A percentile compares a stretch with the other conserved stretches of the same genome.
phyloP scores from a whole-genome alignment of 2,888 invertebrate species.

The Lasius platythorax region DNA sequence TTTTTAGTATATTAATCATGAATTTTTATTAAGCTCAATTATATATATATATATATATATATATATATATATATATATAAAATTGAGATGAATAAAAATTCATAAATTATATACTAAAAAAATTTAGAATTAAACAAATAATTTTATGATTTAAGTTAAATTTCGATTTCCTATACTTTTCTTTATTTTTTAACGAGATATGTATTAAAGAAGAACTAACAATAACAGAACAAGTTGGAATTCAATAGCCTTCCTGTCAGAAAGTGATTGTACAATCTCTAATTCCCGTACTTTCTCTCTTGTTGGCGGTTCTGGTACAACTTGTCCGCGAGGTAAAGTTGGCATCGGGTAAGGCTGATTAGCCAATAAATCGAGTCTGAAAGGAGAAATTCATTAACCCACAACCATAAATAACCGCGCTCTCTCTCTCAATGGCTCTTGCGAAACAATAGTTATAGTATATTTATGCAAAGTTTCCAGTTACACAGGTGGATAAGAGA shows the following conservation, averaged over 20 bases:
- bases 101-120: neutral
- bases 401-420: conserved; percentile 82
- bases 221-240: conserved; percentile 46
- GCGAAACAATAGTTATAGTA: conserved; percentile 84
- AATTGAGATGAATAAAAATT: neutral
- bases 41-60: too few species aligned
- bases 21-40: too few species aligned
- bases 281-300: conserved; percentile 28
- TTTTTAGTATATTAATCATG: too few species aligned
- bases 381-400: conserved; percentile 83
- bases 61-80: too few species aligned
- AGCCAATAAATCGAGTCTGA: conserved; percentile 81
- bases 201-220: conserved; percentile 50
- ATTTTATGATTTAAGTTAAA: conserved; percentile 13
- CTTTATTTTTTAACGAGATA: conserved; percentile 37
- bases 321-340: conserved; percentile 64
- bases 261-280: neutral
- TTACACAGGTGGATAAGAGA: conserved; percentile 71
- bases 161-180: conserved; percentile 6
- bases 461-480: conserved; percentile 84
- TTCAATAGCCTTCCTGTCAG: conserved; percentile 40
- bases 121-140: conserved; percentile 27
- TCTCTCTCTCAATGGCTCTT: conserved; percentile 70
- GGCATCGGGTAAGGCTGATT: conserved; percentile 65
- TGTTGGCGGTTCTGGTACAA: conserved; percentile 40